phyloP scores from a whole-genome alignment of 1,140 invertebrate genomes.

The Reticulitermes speratus region DNA sequence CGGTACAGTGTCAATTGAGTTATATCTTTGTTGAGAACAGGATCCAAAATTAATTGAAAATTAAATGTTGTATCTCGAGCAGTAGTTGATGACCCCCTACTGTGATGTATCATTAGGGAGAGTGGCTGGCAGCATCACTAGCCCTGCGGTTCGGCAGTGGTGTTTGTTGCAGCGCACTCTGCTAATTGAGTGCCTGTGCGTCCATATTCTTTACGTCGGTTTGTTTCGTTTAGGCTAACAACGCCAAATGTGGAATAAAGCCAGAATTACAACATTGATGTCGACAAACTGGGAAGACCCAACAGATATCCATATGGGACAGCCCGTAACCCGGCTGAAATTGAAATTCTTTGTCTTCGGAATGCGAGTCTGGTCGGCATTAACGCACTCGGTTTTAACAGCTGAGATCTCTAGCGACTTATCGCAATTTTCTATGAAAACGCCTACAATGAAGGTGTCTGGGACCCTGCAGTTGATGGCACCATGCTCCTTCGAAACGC shows the following conservation, averaged over 20 bases:
- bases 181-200: neutral
- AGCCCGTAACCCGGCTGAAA: too few species aligned
- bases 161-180: slow-evolving; percentile 12
- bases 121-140: neutral
- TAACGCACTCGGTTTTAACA: too few species aligned
- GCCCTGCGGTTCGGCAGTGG: neutral
- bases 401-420: too few species aligned
- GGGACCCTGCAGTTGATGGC: too few species aligned
- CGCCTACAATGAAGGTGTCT: too few species aligned
- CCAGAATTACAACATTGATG: too few species aligned
- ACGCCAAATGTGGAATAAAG: neutral
- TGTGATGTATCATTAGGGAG: slow-evolving; percentile 25
- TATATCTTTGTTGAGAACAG: neutral
- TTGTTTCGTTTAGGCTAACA: neutral
- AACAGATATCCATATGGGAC: too few species aligned
- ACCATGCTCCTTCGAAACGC: too few species aligned
- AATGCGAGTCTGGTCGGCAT: too few species aligned
- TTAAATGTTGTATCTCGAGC: slow-evolving; percentile 30
- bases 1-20: neutral
- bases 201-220: neutral
- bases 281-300: too few species aligned
- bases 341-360: too few species aligned
- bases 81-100: slow-evolving; percentile 11
- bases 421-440: too few species aligned
- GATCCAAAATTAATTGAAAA: slow-evolving; percentile 32